phyloP scores from a whole-genome alignment of 1,140 invertebrate species.

The Macrostomum lignano region DNA sequence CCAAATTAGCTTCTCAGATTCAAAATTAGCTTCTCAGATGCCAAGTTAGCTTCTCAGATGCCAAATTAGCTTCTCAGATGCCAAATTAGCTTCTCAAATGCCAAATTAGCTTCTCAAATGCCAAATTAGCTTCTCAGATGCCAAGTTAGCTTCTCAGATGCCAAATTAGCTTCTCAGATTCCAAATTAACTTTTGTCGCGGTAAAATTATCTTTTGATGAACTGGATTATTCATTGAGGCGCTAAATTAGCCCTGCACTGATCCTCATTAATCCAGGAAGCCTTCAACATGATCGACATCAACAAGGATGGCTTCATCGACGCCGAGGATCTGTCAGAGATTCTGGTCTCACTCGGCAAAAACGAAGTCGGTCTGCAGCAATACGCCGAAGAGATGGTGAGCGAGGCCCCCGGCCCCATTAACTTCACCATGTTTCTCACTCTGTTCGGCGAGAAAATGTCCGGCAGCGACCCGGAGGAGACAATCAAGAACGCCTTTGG shows the following conservation, averaged over 20 bases:
- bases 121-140: no score
- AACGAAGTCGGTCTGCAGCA: slow-evolving; percentile 30
- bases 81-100: no score
- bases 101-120: no score
- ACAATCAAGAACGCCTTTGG: slow-evolving; percentile 36
- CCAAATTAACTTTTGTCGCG: slow-evolving; percentile 3
- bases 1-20: no score
- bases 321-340: slow-evolving; percentile 45
- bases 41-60: no score
- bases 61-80: no score
- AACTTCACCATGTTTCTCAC: slow-evolving; percentile 39
- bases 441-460: slow-evolving; percentile 35
- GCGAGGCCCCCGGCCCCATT: slow-evolving; percentile 33
- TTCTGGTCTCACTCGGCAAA: slow-evolving; percentile 25
- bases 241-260: no score
- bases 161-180: slow-evolving; percentile 1
- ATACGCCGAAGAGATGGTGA: slow-evolving; percentile 34
- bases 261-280: no score
- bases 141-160: no score
- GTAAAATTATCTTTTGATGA: no score
- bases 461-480: slow-evolving; percentile 36
- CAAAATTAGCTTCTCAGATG: no score
- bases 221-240: no score
- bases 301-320: slow-evolving; percentile 95
- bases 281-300: slow-evolving; percentile 99